These are phyloP conservation scores for Oscheius sp. DNA, from an alignment of 2,888 invertebrate genomes.

Conservation along the genomic window DNA sequence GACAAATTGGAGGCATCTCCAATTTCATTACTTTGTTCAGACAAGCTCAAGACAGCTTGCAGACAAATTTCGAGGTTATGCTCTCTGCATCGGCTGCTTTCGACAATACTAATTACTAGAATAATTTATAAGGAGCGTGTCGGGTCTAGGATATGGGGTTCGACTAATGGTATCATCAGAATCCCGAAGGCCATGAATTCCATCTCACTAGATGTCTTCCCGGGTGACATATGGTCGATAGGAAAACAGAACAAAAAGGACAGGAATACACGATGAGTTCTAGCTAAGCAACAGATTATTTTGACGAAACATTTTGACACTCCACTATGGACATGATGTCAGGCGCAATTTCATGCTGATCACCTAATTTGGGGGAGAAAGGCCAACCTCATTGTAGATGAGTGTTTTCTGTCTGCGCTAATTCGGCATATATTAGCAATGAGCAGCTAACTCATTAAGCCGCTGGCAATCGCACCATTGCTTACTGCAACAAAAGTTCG, in stretches of 20 bases:
- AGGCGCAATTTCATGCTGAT: no score
- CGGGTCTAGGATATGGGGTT: slow-evolving; percentile 21
- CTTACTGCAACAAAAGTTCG: neutral
- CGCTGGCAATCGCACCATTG: neutral
- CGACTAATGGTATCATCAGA: slow-evolving; percentile 26
- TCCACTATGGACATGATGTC: neutral
- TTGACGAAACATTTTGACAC: neutral
- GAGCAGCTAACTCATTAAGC: slow-evolving; percentile 29
- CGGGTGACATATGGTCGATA: neutral
- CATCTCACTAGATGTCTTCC: neutral
- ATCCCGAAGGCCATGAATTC: slow-evolving; percentile 28
- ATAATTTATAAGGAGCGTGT: slow-evolving; percentile 27
- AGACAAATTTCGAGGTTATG: neutral
- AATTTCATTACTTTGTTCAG: neutral
- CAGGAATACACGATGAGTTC: no score
- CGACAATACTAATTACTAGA: slow-evolving; percentile 29
- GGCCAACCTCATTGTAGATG: slow-evolving; percentile 28
- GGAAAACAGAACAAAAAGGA: neutral
- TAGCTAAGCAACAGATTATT: no score
- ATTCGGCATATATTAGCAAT: slow-evolving; percentile 30
- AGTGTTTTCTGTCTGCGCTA: slow-evolving; percentile 31
- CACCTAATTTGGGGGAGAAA: slow-evolving; percentile 16
- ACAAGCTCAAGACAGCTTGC: neutral
- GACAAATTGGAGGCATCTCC: neutral
- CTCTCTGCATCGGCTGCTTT: slow-evolving; percentile 25